These are phyloP conservation scores for Podotricha telesiphe DNA, from an alignment of 2,888 invertebrate genomes.

Conservation along the genomic window DNA sequence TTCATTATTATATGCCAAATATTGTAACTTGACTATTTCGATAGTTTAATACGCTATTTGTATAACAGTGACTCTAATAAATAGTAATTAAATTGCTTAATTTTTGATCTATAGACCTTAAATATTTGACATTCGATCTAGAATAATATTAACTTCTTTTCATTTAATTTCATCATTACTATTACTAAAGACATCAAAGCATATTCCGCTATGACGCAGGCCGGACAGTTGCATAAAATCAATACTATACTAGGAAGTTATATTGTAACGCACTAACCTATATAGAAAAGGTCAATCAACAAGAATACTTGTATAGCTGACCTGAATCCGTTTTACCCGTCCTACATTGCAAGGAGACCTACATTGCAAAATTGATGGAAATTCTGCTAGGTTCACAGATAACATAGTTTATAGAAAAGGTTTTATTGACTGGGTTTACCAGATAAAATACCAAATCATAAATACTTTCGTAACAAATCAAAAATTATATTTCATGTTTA, in stretches of 20 bases:
- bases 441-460: not conserved
- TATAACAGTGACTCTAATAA: too few species aligned
- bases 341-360: conserved; percentile 44
- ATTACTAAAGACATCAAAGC: not conserved
- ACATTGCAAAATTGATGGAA: conserved; percentile 44
- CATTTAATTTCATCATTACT: not conserved
- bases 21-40: too few species aligned
- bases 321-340: conserved; percentile 37
- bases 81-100: too few species aligned
- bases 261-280: conserved; percentile 30
- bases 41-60: too few species aligned
- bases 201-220: not conserved
- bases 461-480: not conserved
- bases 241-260: conserved; percentile 24
- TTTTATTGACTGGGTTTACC: not conserved
- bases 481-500: not conserved
- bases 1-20: too few species aligned
- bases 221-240: conserved; percentile 20
- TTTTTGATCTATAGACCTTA: too few species aligned
- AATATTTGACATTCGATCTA: not conserved
- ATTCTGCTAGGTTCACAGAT: not conserved
- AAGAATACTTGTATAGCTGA: conserved; percentile 33
- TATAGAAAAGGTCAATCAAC: conserved; percentile 32
- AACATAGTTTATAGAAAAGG: not conserved
- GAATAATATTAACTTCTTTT: not conserved